Conservation (phyloP, 2,797 vertebrate species). For the Myiothlypis chrysogaster region DNA sequence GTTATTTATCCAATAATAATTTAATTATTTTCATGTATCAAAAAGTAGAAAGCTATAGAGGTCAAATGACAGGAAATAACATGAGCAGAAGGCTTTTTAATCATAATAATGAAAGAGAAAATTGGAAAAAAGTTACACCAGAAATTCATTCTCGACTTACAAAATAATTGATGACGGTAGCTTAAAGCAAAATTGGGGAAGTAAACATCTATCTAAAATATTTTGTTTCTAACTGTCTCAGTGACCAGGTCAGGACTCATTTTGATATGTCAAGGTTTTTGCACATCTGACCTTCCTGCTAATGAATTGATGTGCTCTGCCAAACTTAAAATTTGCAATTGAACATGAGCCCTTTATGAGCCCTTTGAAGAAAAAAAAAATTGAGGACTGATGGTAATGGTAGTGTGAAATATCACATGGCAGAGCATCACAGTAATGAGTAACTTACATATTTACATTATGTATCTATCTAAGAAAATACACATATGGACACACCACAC, state of each 20-base stretch:
- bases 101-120: background rate
- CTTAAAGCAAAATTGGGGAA: background rate
- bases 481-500: rapidly evolving
- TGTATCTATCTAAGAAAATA: background rate
- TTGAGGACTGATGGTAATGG: background rate
- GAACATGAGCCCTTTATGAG: background rate
- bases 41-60: background rate
- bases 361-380: background rate
- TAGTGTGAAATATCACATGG: background rate
- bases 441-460: background rate
- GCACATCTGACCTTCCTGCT: background rate
- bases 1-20: constrained; percentile 24
- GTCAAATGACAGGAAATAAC: constrained; percentile 33
- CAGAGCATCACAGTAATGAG: background rate
- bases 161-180: constrained; percentile 5
- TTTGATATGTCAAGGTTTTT: background rate
- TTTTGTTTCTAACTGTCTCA: background rate
- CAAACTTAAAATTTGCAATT: background rate
- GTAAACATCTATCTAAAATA: background rate
- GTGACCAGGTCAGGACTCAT: background rate
- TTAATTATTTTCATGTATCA: constrained; percentile 46
- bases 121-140: background rate
- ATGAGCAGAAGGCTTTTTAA: constrained; percentile 8
- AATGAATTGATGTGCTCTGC: background rate
- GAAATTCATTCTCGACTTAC: background rate